Evolutionary conservation across 2,888 invertebrate species (phyloP), one percentile per base, ranked within the genome.

Genomic region (Nomada fabriciana): DNA sequence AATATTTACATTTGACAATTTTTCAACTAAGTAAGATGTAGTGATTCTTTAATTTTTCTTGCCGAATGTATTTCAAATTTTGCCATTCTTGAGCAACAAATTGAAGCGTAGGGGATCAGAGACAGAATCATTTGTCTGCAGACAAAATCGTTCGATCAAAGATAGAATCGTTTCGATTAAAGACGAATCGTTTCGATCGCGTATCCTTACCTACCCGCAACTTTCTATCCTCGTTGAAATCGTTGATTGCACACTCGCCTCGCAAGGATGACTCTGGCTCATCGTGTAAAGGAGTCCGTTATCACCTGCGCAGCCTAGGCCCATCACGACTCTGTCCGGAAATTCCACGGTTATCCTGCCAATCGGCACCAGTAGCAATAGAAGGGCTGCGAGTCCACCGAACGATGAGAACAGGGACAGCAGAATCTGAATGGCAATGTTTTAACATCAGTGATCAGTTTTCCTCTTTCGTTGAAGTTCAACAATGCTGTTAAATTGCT

Each of bases 281-380:
- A 93, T 91, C 25, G 89, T 89, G 71, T 91, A 91, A 20, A 92
- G 71, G 43, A 93, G 47, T 4, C 84, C 87, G 59, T 88, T 86
- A 23, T 82, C 79, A 15, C 79, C 88, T 2, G 88, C 81, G 89
- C 97, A 97, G 5, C 95, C 94, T 47, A 96, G 91, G 53, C 96
- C 94, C 86, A 97, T 94, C 83, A 96, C 95, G 20, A 96, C 94
- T 63, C 94, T 94, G 4, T 95, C 94, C 9, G 97, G 97, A 90
- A 96, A 96, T 15, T 95, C 95, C 61, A 96, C 94, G 0, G 95
- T 96, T 86, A 96, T 95, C 85, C 97, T 94, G 25, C 97, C 97
- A 9, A 96, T 96, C 0, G 97, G 97, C 55, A 97, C 97, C 13
- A 96, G 94, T 43, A 97, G 94, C 73, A 97, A 94, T 25, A 97